Evolutionary conservation across 2,113 vertebrate species (phyloP).

Genomic region (Cynoglossus semilaevis): DNA sequence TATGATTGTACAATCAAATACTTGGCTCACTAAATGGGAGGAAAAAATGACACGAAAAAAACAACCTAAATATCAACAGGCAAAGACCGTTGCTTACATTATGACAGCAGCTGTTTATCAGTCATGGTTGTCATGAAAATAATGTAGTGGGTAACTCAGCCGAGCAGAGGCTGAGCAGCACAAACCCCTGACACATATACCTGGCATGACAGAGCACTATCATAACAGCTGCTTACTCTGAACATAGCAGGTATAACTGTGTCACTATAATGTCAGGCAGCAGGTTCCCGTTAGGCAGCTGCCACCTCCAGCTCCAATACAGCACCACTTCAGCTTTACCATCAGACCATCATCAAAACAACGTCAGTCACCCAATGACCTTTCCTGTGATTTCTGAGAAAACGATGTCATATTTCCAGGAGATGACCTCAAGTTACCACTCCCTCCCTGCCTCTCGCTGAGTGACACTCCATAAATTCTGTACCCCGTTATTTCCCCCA

Average conservation of each 20-base stretch:
- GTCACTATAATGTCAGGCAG: slow-evolving; percentile 25
- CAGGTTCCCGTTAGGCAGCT: slow-evolving; percentile 29
- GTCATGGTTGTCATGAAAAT: neutral
- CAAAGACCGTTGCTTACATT: slow-evolving; percentile 15
- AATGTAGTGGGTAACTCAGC: neutral
- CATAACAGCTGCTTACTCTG: slow-evolving; percentile 10
- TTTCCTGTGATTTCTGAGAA: slow-evolving; percentile 8
- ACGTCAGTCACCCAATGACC: slow-evolving; percentile 38
- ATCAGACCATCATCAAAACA: slow-evolving; percentile 48
- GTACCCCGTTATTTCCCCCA: slow-evolving; percentile 34
- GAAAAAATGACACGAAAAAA: no score
- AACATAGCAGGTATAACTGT: neutral
- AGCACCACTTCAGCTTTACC: slow-evolving; percentile 21
- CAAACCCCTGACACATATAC: slow-evolving; percentile 8
- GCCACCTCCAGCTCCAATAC: slow-evolving; percentile 31
- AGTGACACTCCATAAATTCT: slow-evolving; percentile 23
- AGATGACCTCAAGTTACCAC: slow-evolving; percentile 8
- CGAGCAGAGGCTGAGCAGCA: neutral
- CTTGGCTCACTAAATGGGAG: no score
- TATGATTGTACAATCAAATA: no score
- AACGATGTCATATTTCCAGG: slow-evolving; percentile 7
- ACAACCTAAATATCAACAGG: slow-evolving; percentile 39
- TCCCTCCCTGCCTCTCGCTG: neutral
- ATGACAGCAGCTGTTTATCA: slow-evolving; percentile 1
- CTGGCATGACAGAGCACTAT: slow-evolving; percentile 12